These are phyloP conservation scores for Aythya baeri DNA, from an alignment of 2,113 vertebrate species.

Conservation along the genomic window DNA sequence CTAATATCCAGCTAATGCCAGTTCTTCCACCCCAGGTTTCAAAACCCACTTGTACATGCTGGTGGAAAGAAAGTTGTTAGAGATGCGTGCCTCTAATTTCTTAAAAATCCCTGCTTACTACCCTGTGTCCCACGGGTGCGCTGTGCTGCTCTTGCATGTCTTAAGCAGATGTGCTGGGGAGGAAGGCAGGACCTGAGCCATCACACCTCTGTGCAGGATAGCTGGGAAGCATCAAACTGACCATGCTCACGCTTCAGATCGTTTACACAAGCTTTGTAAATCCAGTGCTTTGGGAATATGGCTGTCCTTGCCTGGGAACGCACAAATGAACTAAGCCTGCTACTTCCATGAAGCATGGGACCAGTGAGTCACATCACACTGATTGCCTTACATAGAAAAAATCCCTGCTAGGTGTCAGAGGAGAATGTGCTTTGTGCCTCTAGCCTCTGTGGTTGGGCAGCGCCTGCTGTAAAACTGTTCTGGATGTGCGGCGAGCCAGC, in stretches of 20 bases:
- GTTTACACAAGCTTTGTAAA: neutral
- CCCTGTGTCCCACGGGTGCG: neutral
- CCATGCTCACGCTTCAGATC: fast-evolving
- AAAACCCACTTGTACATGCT: neutral
- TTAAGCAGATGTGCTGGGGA: neutral
- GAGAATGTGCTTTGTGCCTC: conserved; percentile 51
- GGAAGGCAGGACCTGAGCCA: neutral
- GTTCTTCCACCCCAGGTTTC: neutral
- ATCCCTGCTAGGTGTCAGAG: conserved; percentile 66
- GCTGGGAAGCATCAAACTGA: neutral
- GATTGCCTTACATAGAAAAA: conserved; percentile 30
- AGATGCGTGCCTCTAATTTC: neutral
- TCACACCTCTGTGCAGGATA: neutral
- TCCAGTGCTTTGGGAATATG: neutral
- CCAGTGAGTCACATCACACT: conserved; percentile 47
- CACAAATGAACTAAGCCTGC: conserved; percentile 16
- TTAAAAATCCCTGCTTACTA: neutral
- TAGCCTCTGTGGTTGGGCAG: conserved; percentile 42
- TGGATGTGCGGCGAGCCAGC: conserved; percentile 32
- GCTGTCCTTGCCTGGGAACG: neutral
- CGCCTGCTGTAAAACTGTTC: conserved; percentile 64
- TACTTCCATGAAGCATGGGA: conserved; percentile 46
- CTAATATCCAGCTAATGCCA: neutral
- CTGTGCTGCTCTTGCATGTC: neutral
- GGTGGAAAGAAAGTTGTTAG: neutral